These are phyloP conservation scores for Petrosia ficiformis DNA, from an alignment of 37 sponge, comb jelly and placozoan genomes.

Conservation along the genomic window DNA sequence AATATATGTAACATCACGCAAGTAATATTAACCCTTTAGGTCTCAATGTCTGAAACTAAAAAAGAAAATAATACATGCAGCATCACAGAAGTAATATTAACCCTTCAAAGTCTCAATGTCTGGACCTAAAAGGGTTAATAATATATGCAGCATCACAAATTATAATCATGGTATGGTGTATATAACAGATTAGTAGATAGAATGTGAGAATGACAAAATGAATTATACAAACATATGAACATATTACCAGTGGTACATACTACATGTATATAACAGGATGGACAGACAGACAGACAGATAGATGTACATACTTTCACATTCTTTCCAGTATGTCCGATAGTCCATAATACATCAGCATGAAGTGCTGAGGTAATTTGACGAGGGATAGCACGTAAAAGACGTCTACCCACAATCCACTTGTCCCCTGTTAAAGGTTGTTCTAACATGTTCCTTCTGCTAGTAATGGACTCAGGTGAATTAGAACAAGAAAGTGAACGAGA, in stretches of 20 bases:
- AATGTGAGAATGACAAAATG: neutral
- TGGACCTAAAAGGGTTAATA: too few species aligned
- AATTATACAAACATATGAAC: neutral
- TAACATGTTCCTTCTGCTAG: neutral
- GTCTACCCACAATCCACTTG: constrained; percentile 76
- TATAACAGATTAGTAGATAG: too few species aligned
- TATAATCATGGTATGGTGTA: too few species aligned
- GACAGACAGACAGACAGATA: neutral
- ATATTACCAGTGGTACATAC: neutral
- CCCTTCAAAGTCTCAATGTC: neutral
- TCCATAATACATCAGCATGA: constrained; percentile 91
- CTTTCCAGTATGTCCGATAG: constrained; percentile 73
- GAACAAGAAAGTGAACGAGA: constrained; percentile 31
- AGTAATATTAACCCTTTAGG: too few species aligned
- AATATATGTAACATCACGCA: too few species aligned
- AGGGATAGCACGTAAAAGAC: constrained; percentile 82
- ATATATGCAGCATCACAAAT: too few species aligned
- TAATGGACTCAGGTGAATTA: neutral
- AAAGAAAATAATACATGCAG: neutral
- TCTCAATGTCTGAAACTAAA: too few species aligned
- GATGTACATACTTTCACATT: constrained; percentile 14
- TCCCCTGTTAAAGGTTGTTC: neutral
- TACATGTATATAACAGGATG: neutral
- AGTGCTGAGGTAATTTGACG: constrained; percentile 91
- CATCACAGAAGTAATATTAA: neutral